phyloP scores from a whole-genome alignment of 2,797 vertebrate genomes.

The Momotus momota region DNA sequence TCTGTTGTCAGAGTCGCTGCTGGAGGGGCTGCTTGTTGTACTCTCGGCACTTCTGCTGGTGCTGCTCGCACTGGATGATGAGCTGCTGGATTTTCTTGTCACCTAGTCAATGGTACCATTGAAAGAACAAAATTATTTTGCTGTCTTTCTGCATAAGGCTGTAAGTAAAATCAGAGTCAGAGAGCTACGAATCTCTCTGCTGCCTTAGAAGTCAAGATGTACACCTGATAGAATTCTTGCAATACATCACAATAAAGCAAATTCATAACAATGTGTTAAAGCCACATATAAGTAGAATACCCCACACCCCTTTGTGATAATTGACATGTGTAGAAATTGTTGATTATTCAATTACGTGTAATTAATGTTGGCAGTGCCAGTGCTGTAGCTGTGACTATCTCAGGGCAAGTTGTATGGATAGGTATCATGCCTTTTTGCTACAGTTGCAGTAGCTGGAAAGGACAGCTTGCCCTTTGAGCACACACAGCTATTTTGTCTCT shows the following conservation, averaged over 20 bases:
- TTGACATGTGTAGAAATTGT: neutral
- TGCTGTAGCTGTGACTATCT: neutral
- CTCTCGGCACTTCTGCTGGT: neutral
- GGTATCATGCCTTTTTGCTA: neutral
- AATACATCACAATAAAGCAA: neutral
- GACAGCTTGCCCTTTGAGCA: neutral
- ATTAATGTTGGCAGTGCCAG: neutral
- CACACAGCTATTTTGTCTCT: neutral
- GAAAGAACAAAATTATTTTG: slow-evolving; percentile 16
- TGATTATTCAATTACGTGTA: neutral
- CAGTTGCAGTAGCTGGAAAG: neutral
- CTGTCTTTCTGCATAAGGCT: neutral
- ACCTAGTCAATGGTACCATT: slow-evolving; percentile 4
- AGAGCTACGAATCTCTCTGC: neutral
- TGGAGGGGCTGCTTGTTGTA: slow-evolving; percentile 4
- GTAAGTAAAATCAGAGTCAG: neutral
- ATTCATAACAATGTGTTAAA: neutral
- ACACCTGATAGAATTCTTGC: neutral
- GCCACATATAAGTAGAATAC: neutral
- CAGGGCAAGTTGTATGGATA: neutral
- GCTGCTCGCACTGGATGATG: slow-evolving; percentile 34
- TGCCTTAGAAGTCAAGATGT: neutral
- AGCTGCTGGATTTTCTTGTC: slow-evolving; percentile 14
- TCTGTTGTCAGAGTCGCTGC: neutral
- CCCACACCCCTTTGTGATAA: neutral